These are phyloP conservation scores for Choloepus hoffmanni DNA, from an alignment of 2,113 vertebrate genomes.

Conservation along the genomic window DNA sequence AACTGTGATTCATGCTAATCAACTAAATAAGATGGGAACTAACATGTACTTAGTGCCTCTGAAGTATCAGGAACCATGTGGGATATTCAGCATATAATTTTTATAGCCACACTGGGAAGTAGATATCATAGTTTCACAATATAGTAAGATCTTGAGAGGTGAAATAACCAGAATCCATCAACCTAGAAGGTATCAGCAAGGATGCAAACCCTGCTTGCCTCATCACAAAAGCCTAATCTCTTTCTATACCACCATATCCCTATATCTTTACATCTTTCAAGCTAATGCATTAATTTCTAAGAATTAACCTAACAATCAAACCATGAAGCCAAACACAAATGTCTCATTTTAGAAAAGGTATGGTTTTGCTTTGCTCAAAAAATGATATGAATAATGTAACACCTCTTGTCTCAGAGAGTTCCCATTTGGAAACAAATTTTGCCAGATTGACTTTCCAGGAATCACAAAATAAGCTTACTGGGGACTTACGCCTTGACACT, in stretches of 20 bases:
- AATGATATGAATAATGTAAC: conserved; percentile 6
- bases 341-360: conserved; percentile 12
- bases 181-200: not conserved
- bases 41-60: conserved; percentile 15
- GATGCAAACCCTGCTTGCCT: not conserved
- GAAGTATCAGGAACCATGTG: not conserved
- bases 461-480: conserved; percentile 1
- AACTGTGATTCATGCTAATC: not conserved
- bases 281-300: conserved; percentile 5
- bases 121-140: not conserved
- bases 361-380: conserved; percentile 10
- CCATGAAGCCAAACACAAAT: conserved; percentile 42
- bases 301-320: not conserved
- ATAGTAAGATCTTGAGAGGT: not conserved
- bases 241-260: not conserved
- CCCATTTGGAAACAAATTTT: conserved; percentile 51
- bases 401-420: conserved; percentile 33
- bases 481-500: not conserved
- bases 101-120: not conserved
- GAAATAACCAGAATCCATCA: not conserved
- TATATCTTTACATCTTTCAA: not conserved
- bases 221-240: not conserved
- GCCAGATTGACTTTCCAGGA: conserved; percentile 49
- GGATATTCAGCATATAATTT: not conserved
- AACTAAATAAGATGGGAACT: conserved; percentile 1